A percentile compares a stretch with the other conserved stretches of the same genome.
Evolutionary conservation across 2,888 invertebrate genomes (phyloP).

Genomic region (Nebria brevicollis): DNA sequence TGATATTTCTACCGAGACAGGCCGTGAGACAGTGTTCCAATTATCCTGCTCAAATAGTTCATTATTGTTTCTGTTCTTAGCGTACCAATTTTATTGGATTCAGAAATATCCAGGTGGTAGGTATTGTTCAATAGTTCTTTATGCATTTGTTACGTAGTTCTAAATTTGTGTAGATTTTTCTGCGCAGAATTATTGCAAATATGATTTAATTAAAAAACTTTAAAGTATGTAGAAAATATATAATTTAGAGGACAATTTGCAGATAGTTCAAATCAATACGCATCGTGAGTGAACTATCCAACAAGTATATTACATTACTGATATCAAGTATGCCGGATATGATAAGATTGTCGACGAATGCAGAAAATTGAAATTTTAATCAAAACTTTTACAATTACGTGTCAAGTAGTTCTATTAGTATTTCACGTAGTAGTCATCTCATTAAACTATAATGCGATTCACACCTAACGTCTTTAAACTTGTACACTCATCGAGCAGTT

Average conservation of each 20-base stretch:
- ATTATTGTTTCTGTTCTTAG: neutral
- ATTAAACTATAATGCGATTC: neutral
- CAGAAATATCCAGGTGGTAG: neutral
- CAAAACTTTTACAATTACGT: neutral
- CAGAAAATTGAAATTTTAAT: neutral
- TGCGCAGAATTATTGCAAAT: too few relatives aligned
- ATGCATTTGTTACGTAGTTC: too few relatives aligned
- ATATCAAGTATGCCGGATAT: neutral
- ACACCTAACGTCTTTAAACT: neutral
- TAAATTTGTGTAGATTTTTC: too few relatives aligned
- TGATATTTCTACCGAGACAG: constrained; percentile 20
- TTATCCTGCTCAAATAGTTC: neutral
- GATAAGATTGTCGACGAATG: neutral
- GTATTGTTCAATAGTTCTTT: neutral
- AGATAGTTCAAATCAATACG: too few relatives aligned
- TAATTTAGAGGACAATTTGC: too few relatives aligned
- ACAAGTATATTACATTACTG: neutral
- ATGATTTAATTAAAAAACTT: too few relatives aligned
- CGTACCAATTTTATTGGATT: neutral
- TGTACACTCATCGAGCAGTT: neutral
- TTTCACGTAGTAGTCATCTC: neutral
- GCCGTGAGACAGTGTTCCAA: neutral
- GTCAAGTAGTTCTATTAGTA: neutral
- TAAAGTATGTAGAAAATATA: too few relatives aligned
- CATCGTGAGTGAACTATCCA: neutral